phyloP scores from a whole-genome alignment of 2,888 invertebrate genomes.

The Lamellibrachia satsuma region DNA sequence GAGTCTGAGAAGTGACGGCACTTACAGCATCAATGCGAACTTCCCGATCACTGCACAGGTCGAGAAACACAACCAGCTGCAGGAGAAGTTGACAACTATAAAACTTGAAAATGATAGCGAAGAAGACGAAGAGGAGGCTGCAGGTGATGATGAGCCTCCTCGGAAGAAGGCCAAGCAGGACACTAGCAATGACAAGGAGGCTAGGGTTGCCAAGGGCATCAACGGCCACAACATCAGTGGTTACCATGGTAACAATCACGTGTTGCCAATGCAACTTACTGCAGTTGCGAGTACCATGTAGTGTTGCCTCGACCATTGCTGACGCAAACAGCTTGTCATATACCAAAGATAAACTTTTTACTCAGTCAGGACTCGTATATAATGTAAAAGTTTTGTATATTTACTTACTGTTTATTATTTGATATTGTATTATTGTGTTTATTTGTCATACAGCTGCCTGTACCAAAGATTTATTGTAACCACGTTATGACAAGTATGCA shows the following conservation, averaged over 20 bases:
- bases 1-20: not conserved
- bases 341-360: not conserved
- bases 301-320: not conserved
- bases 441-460: constrained; percentile 17
- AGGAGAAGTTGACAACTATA: not conserved
- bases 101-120: not conserved
- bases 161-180: constrained; percentile 12
- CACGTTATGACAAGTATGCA: not conserved
- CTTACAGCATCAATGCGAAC: not conserved
- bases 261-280: not conserved
- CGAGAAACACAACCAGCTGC: not conserved
- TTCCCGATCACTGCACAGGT: not conserved
- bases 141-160: not conserved
- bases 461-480: constrained; percentile 17
- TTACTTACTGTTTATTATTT: constrained; percentile 7
- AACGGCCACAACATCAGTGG: not conserved
- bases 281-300: not conserved
- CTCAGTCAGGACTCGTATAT: constrained; percentile 6
- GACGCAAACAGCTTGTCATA: not conserved
- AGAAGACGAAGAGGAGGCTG: not conserved
- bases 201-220: not conserved
- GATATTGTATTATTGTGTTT: not conserved
- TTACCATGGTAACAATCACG: constrained; percentile 7
- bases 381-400: not conserved
- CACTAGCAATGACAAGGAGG: constrained; percentile 5